Percentiles rank a stretch among this genome's conserved stretches.
Evolutionary conservation across 2,888 invertebrate species (phyloP).

Genomic region (Orchesella flavescens): DNA sequence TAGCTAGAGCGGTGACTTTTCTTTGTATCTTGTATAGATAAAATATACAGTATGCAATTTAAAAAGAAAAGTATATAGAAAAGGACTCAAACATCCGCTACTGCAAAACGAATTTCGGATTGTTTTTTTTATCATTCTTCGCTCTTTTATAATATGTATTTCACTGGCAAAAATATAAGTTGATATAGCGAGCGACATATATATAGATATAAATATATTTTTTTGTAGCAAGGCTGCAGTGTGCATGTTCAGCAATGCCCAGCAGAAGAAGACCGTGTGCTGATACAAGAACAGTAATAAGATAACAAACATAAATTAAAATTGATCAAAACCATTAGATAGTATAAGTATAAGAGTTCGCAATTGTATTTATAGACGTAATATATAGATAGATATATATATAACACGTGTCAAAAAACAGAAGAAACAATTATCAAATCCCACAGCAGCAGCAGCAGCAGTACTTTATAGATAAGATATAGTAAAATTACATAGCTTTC

Average conservation of each 20-base stretch:
- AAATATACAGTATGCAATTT: too few species aligned
- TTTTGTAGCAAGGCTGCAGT: conserved; percentile 40
- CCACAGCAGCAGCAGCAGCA: conserved; percentile 52
- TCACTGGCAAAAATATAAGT: conserved; percentile 19
- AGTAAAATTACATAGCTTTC: conserved; percentile 35
- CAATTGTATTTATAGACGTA: conserved; percentile 2
- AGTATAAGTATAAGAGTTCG: background rate
- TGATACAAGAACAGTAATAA: conserved; percentile 26
- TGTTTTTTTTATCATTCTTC: background rate
- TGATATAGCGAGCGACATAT: background rate
- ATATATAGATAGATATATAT: too few species aligned
- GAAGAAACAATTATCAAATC: conserved; percentile 19
- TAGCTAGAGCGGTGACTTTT: background rate
- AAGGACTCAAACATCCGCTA: background rate
- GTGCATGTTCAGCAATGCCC: conserved; percentile 55
- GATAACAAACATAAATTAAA: conserved; percentile 30
- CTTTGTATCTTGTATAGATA: background rate
- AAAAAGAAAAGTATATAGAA: background rate
- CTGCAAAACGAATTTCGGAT: conserved; percentile 1
- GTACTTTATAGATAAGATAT: conserved; percentile 19
- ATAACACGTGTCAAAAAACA: conserved; percentile 18
- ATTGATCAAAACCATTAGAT: conserved; percentile 44
- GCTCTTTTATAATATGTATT: background rate
- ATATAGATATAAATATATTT: conserved; percentile 14
- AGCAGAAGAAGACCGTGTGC: conserved; percentile 54